phyloP scores from a whole-genome alignment of 1,140 invertebrate genomes.

The Dendroctonus ponderosae region DNA sequence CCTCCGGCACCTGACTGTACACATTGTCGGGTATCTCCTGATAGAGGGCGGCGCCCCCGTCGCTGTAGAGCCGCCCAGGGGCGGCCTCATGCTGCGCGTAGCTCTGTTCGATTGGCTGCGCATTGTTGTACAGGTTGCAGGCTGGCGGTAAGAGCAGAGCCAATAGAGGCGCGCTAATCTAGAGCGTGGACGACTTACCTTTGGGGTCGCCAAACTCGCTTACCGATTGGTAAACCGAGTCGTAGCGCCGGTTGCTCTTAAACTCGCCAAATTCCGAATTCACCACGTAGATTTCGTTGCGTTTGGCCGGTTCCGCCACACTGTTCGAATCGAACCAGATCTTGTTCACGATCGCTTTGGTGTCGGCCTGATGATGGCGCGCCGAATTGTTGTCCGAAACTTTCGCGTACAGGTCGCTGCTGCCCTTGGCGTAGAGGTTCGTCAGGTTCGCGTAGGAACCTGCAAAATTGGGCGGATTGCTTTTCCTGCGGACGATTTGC shows the following conservation, averaged over 20 bases:
- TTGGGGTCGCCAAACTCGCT: constrained; percentile 1
- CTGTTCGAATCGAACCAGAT: constrained; percentile 51
- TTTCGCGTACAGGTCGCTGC: constrained; percentile 11
- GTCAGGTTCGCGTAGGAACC: constrained; percentile 36
- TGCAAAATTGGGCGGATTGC: neutral
- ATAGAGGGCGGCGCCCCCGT: constrained; percentile 43
- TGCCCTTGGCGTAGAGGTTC: constrained; percentile 33
- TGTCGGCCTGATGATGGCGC: constrained; percentile 38
- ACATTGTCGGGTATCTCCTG: constrained; percentile 48
- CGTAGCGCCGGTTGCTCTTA: constrained; percentile 40
- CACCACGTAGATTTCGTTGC: constrained; percentile 34
- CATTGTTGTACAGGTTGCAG: constrained; percentile 14
- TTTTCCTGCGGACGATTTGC: neutral
- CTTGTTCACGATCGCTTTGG: constrained; percentile 51
- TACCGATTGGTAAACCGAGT: constrained; percentile 31
- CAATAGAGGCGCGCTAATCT: neutral
- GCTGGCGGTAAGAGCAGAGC: neutral
- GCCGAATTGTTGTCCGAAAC: constrained; percentile 30
- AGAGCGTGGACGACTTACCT: neutral
- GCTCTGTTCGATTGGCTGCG: neutral
- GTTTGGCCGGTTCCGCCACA: constrained; percentile 19
- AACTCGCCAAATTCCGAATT: constrained; percentile 42
- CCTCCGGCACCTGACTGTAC: constrained; percentile 47
- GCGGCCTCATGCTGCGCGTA: constrained; percentile 7
- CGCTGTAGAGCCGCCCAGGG: constrained; percentile 42